Evolutionary conservation across 2,797 vertebrate genomes (phyloP).

Genomic region (Enteromius afrohamiltoni): DNA sequence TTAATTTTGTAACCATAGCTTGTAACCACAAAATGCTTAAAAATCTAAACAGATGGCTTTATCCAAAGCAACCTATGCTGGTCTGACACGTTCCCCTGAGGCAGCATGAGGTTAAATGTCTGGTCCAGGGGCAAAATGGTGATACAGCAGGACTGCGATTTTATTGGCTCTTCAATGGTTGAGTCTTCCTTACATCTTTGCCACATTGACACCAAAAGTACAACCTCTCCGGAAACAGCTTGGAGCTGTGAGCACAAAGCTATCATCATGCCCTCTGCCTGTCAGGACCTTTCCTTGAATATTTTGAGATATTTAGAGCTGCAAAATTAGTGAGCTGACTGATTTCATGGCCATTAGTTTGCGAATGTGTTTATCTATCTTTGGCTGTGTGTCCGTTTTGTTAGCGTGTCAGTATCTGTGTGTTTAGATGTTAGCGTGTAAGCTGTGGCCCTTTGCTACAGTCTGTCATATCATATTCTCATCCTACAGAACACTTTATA

Average conservation of each 20-base stretch:
- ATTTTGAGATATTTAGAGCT: conserved; percentile 33
- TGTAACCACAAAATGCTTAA: background rate
- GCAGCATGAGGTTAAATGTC: conserved; percentile 31
- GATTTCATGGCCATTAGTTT: conserved; percentile 11
- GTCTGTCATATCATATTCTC: conserved; percentile 56
- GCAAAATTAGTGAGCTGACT: background rate
- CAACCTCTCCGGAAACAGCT: conserved; percentile 39
- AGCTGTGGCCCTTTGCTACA: conserved; percentile 9
- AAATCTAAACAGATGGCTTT: conserved; percentile 20
- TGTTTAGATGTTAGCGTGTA: background rate
- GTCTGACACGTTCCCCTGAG: conserved; percentile 11
- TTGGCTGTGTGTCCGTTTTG: background rate
- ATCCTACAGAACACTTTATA: conserved; percentile 31
- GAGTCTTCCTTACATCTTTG: background rate
- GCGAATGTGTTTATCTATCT: background rate
- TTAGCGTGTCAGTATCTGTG: conserved; percentile 1
- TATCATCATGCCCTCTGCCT: conserved; percentile 37
- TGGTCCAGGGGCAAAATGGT: conserved; percentile 10
- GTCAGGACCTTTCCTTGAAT: conserved; percentile 24
- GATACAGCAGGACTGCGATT: conserved; percentile 22
- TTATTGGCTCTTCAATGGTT: conserved; percentile 19
- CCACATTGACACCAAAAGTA: conserved; percentile 38
- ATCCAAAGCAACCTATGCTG: conserved; percentile 2
- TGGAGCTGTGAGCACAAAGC: conserved; percentile 30
- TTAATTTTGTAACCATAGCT: background rate